phyloP scores from a whole-genome alignment of 2,113 vertebrate genomes.

The Hemibagrus wyckioides region DNA sequence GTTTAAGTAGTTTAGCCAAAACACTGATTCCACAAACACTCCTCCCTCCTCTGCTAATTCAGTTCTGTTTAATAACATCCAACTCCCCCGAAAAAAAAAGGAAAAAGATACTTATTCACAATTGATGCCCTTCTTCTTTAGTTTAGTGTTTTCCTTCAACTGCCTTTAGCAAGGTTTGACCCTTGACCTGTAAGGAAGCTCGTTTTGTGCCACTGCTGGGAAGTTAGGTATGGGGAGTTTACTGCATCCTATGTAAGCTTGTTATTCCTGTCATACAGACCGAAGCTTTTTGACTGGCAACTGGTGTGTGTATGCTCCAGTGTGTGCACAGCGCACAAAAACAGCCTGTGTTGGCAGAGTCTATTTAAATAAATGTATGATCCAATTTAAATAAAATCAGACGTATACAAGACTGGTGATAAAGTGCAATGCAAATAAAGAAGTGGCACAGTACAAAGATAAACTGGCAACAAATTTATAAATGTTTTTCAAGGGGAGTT shows the following conservation, averaged over 20 bases:
- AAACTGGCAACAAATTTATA: constrained; percentile 19
- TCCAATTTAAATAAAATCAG: constrained; percentile 28
- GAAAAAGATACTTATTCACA: background rate
- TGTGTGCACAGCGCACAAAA: constrained; percentile 20
- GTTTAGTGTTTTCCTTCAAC: background rate
- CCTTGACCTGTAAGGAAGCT: constrained; percentile 15
- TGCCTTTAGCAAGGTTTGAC: constrained; percentile 15
- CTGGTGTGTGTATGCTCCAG: constrained; percentile 9
- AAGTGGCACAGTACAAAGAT: constrained; percentile 10
- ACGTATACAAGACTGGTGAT: constrained; percentile 24
- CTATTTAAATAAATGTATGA: constrained; percentile 17
- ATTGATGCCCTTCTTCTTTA: background rate
- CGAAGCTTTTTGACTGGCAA: constrained; percentile 22
- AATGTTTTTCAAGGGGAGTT: constrained; percentile 5
- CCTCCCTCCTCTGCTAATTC: background rate
- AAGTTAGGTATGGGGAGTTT: constrained; percentile 21
- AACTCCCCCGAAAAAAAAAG: background rate
- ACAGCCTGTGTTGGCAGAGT: constrained; percentile 14
- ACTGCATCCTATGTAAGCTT: constrained; percentile 36
- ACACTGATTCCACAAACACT: background rate
- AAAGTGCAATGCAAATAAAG: constrained; percentile 28
- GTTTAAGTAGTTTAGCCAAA: background rate
- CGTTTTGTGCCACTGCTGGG: constrained; percentile 18
- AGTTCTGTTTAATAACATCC: background rate
- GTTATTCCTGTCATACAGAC: constrained; percentile 38